A percentile compares a stretch with the other conserved stretches of the same genome.
phyloP scores from a whole-genome alignment of 2,888 invertebrate genomes.

The Carcina quercana region DNA sequence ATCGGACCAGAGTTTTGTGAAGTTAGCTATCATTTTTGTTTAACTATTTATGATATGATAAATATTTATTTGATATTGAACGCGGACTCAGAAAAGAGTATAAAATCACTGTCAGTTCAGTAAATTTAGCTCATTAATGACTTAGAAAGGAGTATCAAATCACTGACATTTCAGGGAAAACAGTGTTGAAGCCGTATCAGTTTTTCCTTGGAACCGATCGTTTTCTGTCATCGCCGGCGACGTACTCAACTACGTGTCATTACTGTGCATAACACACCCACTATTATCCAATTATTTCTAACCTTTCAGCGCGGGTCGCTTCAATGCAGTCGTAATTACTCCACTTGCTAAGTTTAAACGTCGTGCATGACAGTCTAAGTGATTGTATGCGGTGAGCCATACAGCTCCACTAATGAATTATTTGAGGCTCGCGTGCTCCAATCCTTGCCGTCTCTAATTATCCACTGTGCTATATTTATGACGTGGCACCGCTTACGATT shows the following conservation, averaged over 20 bases:
- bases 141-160: no score
- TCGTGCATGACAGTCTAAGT: conserved; percentile 67
- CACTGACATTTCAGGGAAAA: background rate
- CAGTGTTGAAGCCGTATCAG: background rate
- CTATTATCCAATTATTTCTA: conserved; percentile 72
- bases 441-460: conserved; percentile 47
- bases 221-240: conserved; percentile 26
- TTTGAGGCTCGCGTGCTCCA: conserved; percentile 63
- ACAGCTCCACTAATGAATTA: conserved; percentile 61
- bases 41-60: no score
- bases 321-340: conserved; percentile 30
- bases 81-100: no score
- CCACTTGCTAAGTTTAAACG: conserved; percentile 52
- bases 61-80: no score
- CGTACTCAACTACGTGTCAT: conserved; percentile 50
- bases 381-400: conserved; percentile 55
- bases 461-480: conserved; percentile 35
- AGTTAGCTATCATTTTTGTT: no score
- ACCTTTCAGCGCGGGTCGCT: conserved; percentile 54
- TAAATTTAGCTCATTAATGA: no score
- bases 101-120: no score
- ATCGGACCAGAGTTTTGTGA: no score
- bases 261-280: conserved; percentile 53
- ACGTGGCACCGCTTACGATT: conserved; percentile 29
- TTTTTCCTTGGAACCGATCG: conserved; percentile 8